phyloP scores from a whole-genome alignment of 2,888 invertebrate genomes.

The Hypomecis punctinalis region DNA sequence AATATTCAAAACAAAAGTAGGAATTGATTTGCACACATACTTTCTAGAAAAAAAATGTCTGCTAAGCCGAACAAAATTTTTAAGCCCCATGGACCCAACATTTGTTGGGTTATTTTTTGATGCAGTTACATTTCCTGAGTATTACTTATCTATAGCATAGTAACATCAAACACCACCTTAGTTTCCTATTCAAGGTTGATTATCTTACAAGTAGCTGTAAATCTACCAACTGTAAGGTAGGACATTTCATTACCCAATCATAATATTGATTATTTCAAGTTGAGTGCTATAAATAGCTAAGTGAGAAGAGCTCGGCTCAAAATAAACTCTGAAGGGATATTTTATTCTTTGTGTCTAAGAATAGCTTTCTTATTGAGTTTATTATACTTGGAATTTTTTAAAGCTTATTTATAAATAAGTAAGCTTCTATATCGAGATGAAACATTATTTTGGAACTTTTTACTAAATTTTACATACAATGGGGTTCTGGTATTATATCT shows the following conservation, averaged over 20 bases:
- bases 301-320: neutral
- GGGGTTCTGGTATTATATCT: too few species aligned
- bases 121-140: too few species aligned
- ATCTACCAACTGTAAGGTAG: neutral
- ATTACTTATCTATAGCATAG: too few species aligned
- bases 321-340: neutral
- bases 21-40: too few species aligned
- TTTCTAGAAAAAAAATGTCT: too few species aligned
- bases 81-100: too few species aligned
- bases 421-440: neutral
- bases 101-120: too few species aligned
- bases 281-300: slow-evolving; percentile 11
- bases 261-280: slow-evolving; percentile 21
- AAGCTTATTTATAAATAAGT: neutral
- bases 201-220: slow-evolving; percentile 4
- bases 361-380: neutral
- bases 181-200: neutral
- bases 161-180: neutral
- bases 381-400: neutral
- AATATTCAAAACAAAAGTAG: too few species aligned
- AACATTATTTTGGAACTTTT: too few species aligned
- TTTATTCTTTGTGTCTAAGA: neutral
- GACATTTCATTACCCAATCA: slow-evolving; percentile 9
- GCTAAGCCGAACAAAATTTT: too few species aligned
- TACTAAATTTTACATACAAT: too few species aligned